phyloP scores from a whole-genome alignment of 2,797 vertebrate species.

The Pristis pectinata region DNA sequence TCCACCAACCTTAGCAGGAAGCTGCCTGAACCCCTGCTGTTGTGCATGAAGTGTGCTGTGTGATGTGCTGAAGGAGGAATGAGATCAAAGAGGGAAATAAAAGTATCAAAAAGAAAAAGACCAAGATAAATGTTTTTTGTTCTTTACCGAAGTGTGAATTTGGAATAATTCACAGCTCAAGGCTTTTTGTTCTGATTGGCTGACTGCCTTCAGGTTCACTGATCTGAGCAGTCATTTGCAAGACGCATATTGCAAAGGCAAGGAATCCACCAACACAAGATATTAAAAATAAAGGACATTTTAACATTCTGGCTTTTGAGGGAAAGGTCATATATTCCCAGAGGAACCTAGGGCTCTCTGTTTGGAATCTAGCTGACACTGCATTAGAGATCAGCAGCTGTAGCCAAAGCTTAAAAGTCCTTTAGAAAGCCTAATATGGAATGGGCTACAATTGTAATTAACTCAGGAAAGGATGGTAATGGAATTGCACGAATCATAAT shows the following conservation, averaged over 20 bases:
- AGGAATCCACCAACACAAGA: conserved; percentile 30
- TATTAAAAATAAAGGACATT: conserved; percentile 41
- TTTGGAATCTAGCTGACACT: conserved; percentile 33
- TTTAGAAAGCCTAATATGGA: conserved; percentile 10
- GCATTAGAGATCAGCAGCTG: neutral
- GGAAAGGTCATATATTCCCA: conserved; percentile 24
- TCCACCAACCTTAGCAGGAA: neutral
- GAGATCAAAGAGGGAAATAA: neutral
- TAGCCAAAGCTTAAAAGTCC: conserved; percentile 38
- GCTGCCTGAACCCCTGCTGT: neutral
- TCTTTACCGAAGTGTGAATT: neutral
- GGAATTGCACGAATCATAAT: neutral
- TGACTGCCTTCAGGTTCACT: neutral
- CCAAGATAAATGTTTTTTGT: neutral
- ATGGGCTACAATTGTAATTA: conserved; percentile 39
- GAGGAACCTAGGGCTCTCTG: conserved; percentile 20
- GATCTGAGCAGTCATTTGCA: neutral
- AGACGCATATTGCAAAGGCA: neutral
- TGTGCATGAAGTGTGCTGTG: neutral
- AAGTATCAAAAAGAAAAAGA: neutral
- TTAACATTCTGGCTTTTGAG: conserved; percentile 19
- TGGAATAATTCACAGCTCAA: neutral
- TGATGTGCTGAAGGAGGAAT: no score
- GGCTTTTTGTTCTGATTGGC: neutral
- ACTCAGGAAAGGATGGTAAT: conserved; percentile 39